Conservation (phyloP, 1,140 invertebrate species). For the Wasmannia auropunctata region DNA sequence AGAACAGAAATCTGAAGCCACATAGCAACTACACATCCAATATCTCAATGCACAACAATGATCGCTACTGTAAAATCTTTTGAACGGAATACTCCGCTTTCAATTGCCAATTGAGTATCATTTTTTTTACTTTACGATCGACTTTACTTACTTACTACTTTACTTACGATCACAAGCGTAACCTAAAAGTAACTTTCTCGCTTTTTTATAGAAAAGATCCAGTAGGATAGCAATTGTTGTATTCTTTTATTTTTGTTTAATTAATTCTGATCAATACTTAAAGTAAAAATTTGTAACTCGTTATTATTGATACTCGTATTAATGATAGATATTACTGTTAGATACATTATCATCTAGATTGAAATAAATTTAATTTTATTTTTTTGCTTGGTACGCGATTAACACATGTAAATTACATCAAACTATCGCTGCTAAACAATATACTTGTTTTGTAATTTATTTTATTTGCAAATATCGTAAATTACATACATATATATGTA, state of each 20-base stretch:
- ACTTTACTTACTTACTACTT: no score
- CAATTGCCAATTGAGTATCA: conserved; percentile 22
- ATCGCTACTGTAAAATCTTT: conserved; percentile 41
- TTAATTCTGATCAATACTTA: background rate
- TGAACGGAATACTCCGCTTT: background rate
- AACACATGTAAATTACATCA: background rate
- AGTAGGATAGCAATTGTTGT: background rate
- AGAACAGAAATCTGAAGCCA: conserved; percentile 67
- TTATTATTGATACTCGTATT: background rate
- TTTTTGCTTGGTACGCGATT: background rate
- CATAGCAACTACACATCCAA: conserved; percentile 67
- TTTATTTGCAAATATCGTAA: background rate
- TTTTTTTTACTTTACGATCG: background rate
- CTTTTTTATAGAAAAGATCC: background rate
- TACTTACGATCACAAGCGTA: background rate
- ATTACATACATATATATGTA: no score
- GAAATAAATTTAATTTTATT: background rate
- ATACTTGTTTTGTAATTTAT: background rate
- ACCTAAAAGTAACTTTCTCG: background rate
- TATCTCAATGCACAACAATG: conserved; percentile 69
- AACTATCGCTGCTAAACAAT: background rate
- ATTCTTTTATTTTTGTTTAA: background rate
- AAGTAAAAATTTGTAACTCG: background rate
- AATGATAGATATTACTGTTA: background rate
- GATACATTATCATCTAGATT: background rate